phyloP scores from a whole-genome alignment of 2,113 vertebrate genomes.

The Caranx melampygus region DNA sequence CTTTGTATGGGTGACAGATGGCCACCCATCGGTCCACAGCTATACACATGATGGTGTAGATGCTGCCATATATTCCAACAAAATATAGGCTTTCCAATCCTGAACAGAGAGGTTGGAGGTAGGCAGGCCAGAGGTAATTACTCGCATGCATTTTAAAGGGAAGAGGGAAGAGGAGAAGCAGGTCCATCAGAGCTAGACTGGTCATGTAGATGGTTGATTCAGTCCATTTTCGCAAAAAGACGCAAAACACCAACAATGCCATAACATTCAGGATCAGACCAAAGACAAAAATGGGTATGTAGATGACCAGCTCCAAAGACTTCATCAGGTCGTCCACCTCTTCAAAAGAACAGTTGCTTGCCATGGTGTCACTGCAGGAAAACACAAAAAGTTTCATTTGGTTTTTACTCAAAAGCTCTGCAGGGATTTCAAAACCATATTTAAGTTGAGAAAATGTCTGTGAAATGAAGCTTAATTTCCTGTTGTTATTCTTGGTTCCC shows the following conservation, averaged over 20 bases:
- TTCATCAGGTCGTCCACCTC: constrained; percentile 72
- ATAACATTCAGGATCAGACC: constrained; percentile 85
- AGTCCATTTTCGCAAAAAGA: constrained; percentile 82
- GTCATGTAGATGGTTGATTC: constrained; percentile 92
- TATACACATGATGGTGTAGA: constrained; percentile 91
- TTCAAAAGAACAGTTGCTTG: constrained; percentile 62
- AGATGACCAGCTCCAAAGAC: constrained; percentile 80
- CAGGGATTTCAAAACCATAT: constrained; percentile 9
- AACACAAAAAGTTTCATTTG: neutral
- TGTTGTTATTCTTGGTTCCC: constrained; percentile 29
- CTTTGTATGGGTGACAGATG: constrained; percentile 85
- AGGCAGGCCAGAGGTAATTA: neutral
- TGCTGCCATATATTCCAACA: constrained; percentile 89
- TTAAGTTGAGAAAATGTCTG: neutral
- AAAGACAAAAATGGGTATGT: constrained; percentile 87
- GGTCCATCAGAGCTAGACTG: constrained; percentile 87
- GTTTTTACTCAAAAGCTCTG: constrained; percentile 11
- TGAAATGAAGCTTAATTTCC: constrained; percentile 30
- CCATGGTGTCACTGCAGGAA: constrained; percentile 54
- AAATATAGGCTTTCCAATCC: constrained; percentile 88
- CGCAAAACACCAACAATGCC: constrained; percentile 85
- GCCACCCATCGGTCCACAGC: constrained; percentile 89
- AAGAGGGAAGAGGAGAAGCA: constrained; percentile 88
- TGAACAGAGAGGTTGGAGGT: constrained; percentile 78
- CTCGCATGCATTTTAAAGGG: constrained; percentile 86